phyloP scores from a whole-genome alignment of 2,797 vertebrate genomes.

The Chrosomus eos region DNA sequence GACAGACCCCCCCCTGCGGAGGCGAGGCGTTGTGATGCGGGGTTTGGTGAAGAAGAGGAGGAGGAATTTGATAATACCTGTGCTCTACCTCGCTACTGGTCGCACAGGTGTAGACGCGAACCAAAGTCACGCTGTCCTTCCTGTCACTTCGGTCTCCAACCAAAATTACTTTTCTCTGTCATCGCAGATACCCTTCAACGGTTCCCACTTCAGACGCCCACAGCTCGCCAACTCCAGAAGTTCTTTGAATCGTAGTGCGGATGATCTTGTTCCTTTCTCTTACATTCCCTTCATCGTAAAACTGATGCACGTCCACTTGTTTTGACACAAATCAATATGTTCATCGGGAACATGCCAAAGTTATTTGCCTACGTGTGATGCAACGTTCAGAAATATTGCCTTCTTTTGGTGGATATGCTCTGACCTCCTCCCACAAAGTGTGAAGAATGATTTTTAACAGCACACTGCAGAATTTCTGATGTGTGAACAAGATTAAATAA shows the following conservation, averaged over 20 bases:
- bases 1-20: conserved; percentile 34
- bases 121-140: conserved; percentile 61
- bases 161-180: conserved; percentile 54
- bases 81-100: conserved; percentile 34
- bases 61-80: conserved; percentile 46
- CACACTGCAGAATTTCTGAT: background rate
- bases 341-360: conserved; percentile 20
- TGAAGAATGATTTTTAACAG: conserved; percentile 20
- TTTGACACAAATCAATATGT: conserved; percentile 49
- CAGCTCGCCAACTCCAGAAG: conserved; percentile 16
- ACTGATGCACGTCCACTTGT: background rate
- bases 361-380: conserved; percentile 36
- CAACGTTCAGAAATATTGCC: conserved; percentile 13
- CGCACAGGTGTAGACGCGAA: conserved; percentile 47
- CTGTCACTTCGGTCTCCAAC: conserved; percentile 53
- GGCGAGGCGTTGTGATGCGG: conserved; percentile 7
- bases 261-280: conserved; percentile 6
- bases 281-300: background rate
- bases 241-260: background rate
- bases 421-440: conserved; percentile 38
- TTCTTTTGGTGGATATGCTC: background rate
- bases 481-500: background rate
- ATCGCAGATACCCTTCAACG: conserved; percentile 23
- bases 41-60: conserved; percentile 10
- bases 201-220: conserved; percentile 35